Evolutionary conservation across 2,797 vertebrate species (phyloP), one percentile per base, ranked within the genome.

Genomic region (Pangasius krempfi): DNA sequence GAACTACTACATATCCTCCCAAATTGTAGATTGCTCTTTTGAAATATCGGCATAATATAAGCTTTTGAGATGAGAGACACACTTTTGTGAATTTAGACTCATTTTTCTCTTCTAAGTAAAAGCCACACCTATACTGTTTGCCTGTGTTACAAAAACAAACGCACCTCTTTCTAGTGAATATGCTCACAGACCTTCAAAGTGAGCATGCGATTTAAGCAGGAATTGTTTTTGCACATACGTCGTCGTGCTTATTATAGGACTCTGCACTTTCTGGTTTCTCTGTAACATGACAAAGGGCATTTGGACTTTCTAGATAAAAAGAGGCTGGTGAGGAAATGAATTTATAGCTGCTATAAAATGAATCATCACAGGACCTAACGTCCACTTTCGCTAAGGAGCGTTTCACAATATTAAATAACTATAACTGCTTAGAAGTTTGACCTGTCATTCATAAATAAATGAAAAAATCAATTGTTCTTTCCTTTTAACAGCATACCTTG

Each of bases 121-220:
- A 30, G 58, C 54, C 68, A 62, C 81, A 54, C 87, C 87, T 88
- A 75, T 37, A 66, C 13, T 16, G 56, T 62, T 40, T 73, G 27
- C 18, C 37, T 64, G n/a, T 30, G 58, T 27, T 50, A 62, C 87
- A 84, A 84, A 83, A 62, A 37, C 37, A 84, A 37, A 44, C 37
- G 37, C 56, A 62, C n/a, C 56, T 33, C 33, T 16, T 33, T 27
- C 54, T 52, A 37, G 68, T 54, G 22, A 64, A 76, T 27, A 7
- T n/a, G 50, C 16, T 33, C 58, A 37, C 25, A 68, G 64, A 82
- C 37, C 50, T n/a, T 70, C 2, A 70, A 60, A 72, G 52, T 47
- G 50, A 58, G 25, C 52, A 37, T 60, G 18, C 10, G 25, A 18
- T 62, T 27, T 76, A 27, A 40, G 33, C 16, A 22, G 78, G 78